Evolutionary conservation across 2,888 invertebrate species (phyloP), one percentile per base, ranked within the genome.

Genomic region (Beris morrisii): DNA sequence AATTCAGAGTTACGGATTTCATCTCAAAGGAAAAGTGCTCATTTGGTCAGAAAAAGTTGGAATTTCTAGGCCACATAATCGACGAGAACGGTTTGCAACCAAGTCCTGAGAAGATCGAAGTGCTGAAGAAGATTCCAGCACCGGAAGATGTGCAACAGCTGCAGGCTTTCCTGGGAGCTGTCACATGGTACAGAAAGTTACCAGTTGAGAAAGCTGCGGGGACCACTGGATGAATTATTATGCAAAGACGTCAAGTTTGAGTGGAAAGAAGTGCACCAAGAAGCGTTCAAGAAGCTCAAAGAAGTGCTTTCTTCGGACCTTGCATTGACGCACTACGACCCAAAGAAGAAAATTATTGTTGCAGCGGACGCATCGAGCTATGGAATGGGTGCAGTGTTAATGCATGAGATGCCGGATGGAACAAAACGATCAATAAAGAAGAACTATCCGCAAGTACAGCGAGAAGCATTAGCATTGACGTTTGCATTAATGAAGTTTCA

Each of bases 281-380:
- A 69, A 28, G 56, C 61, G 2, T 71, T 70, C 54, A 0, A 50
- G 13, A 56, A 68, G 28, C 57, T 66, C 11, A 69, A 71, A 52
- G 4, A 52, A 2, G 46, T 69, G 30, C 65, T 69, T 6, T 11
- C 66, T 30, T 70, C 68, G 45, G 66, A 70, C 12, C 65, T 71
- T 9, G 46, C 68, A 61, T 32, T 65, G 30, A 67, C 70, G 5
- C 70, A 72, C 48, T 70, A 69, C 55, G 69, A 71, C 59, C 70
- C 71, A 31, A 15, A 57, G 7, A 50, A 69, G 15, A 66, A 50
- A 4, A 71, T 72, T 7, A 67, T 77, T 68, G 72, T 75, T 5
- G 74, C 78, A 63, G 72, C 75, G 69, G 77, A 78, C 70, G 78
- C 74, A 52, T 70, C 75, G n/a, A 73, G 74, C 46, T 57, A 76